A percentile compares a stretch with the other conserved stretches of the same genome.
phyloP scores from a whole-genome alignment of 2,113 vertebrate genomes.

The Gymnarchus niloticus region DNA sequence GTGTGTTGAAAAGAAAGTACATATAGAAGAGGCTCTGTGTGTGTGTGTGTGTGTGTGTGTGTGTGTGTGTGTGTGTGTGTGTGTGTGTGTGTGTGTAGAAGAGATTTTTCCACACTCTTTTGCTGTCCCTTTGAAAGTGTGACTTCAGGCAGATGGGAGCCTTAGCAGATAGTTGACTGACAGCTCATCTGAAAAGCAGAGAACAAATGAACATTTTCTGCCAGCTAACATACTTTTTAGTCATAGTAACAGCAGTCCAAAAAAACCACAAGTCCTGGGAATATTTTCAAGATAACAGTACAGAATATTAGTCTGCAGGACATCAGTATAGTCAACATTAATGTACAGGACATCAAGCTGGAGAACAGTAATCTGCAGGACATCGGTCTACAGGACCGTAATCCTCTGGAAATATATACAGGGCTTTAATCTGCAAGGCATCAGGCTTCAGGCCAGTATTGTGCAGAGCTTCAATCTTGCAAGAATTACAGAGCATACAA shows the following conservation, averaged over 20 bases:
- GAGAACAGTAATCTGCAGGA: neutral
- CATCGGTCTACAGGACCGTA: neutral
- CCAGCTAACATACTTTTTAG: neutral
- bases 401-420: neutral
- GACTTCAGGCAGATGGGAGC: neutral
- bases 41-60: conserved; percentile 8
- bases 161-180: neutral
- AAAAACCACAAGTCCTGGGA: neutral
- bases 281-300: neutral
- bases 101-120: neutral
- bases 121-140: neutral
- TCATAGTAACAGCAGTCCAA: neutral
- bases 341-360: neutral
- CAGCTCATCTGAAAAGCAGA: neutral
- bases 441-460: neutral
- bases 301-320: neutral
- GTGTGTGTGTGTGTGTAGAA: neutral
- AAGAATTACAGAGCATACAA: neutral
- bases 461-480: neutral
- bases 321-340: neutral
- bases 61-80: neutral
- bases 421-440: neutral
- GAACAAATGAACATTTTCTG: neutral
- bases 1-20: neutral
- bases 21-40: neutral